Conservation (phyloP, 2,797 vertebrate species). For the Myripristis jacobus region DNA sequence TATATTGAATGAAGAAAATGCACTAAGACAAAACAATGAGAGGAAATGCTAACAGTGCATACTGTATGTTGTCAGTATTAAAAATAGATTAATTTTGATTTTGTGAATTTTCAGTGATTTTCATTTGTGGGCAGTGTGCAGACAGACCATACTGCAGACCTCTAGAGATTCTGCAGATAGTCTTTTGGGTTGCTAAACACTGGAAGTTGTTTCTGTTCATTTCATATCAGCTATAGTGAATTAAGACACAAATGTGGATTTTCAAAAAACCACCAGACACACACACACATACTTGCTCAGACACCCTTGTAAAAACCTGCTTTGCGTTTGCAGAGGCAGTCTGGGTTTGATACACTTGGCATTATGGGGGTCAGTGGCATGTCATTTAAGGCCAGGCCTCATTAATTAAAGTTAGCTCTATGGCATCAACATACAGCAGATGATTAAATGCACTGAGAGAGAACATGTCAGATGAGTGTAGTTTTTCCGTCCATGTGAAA, state of each 20-base stretch:
- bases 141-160: not conserved
- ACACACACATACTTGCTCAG: no score
- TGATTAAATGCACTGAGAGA: constrained; percentile 25
- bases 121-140: not conserved
- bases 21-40: not conserved
- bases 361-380: constrained; percentile 27
- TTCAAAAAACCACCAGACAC: not conserved
- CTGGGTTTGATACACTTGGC: constrained; percentile 4
- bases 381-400: constrained; percentile 18
- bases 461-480: constrained; percentile 1
- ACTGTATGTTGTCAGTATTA: not conserved
- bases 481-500: constrained; percentile 16
- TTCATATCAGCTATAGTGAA: not conserved
- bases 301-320: not conserved
- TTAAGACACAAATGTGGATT: not conserved
- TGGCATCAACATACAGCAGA: constrained; percentile 19
- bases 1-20: not conserved
- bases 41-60: not conserved
- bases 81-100: not conserved
- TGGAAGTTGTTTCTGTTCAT: constrained; percentile 8
- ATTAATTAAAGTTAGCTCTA: constrained; percentile 23
- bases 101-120: not conserved
- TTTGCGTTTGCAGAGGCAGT: not conserved
- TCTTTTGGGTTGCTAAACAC: not conserved
- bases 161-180: not conserved